Base-by-base conservation (phyloP, 2,888 invertebrate genomes). In the Isotomurus palustris region DNA sequence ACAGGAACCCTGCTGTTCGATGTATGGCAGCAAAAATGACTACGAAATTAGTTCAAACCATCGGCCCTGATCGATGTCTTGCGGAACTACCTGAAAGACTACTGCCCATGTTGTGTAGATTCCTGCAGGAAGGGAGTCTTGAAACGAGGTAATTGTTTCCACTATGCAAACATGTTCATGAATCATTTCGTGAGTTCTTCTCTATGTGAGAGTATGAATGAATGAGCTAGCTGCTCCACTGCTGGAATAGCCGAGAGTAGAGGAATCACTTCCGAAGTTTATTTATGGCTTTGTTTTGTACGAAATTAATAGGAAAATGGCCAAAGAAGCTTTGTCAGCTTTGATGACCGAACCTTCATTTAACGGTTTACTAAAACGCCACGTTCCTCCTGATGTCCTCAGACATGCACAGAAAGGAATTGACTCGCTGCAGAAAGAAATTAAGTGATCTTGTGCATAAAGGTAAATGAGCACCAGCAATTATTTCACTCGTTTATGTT, bases 1-100 rank as follows among this genome's bases (percentile, higher is more conserved):
- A 96, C 76, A 89, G 91, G 69, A 94, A 93, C 74, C 86, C 88
- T 0, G 81, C 88, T 4, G 92, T 96, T 3, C 82, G 94, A 27
- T 87, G 90, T 44, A 84, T 91, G 6, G 83, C 91, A 0, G 87
- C 91, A 1, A 84, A 86, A 72, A 82, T 93, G 53, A 75, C 95
- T 52, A 82, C 84, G 43, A 79, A 82, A 51, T 77, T 91, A 27
- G 85, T 87, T 44, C 83, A 84, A 71, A 83, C 83, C 57, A 77
- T 87, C 67, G 91, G 93, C 4, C 80, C 86, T 1, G 83, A 86
- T 22, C 85, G 28, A 83, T 90, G 71, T 81, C 82, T 49, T 1
- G 80, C 83, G 48, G 94, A 95, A 59, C 81, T 85, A 35, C 83
- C 89, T 45, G 87, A 91, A 71, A 84, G 86, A 71, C 79, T 95